Base-by-base conservation (phyloP, 2,797 vertebrate species). In the Stomatorhinus walkeri region DNA sequence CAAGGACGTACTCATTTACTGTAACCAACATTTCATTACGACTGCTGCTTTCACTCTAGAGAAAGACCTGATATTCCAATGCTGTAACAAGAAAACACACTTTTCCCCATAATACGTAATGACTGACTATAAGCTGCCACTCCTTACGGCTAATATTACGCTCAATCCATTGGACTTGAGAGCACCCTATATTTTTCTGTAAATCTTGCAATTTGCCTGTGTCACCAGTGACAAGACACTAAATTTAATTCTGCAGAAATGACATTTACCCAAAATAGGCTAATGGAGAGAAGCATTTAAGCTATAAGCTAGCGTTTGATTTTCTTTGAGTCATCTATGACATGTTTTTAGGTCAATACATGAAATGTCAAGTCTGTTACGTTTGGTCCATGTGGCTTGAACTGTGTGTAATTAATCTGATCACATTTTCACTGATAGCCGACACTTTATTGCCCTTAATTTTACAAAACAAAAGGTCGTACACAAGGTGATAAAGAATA, bases 41-140 rank as follows among this genome's bases (percentile, higher is more conserved):
- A 52, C 88, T 88, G 88, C 40, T 84, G 72, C 76, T 7, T n/a
- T 84, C 76, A 40, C 36, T 88, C 79, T 10, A 28, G n/a, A 16
- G 54, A 61, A 43, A 22, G 4, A 32, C 88, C 56, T 4, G 48
- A n/a, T 79, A 28, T 36, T 32, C 59, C 24, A 32, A 51, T 6
- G 68, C 49, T 54, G 5, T 22, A 12, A 14, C 40, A 4, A 32
- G 36, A 56, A 59, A 19, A 10, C 87, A 87, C 36, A 64, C 24
- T 72, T 52, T 12, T 36, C 64, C 46, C 68, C n/a, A 52, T 49
- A n/a, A 43, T 16, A 79, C 40, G 46, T 10, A 72, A 48, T 64
- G 40, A 87, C 16, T n/a, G 54, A 40, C 9, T 28, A 28, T 88
- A 43, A 3, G 22, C 19, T 68, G 5, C 36, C 16, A 1, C 86